Percentiles rank a stretch among this genome's conserved stretches.
These are phyloP conservation scores for Cosmia trapezina DNA, from an alignment of 2,888 invertebrate species.

Conservation along the genomic window DNA sequence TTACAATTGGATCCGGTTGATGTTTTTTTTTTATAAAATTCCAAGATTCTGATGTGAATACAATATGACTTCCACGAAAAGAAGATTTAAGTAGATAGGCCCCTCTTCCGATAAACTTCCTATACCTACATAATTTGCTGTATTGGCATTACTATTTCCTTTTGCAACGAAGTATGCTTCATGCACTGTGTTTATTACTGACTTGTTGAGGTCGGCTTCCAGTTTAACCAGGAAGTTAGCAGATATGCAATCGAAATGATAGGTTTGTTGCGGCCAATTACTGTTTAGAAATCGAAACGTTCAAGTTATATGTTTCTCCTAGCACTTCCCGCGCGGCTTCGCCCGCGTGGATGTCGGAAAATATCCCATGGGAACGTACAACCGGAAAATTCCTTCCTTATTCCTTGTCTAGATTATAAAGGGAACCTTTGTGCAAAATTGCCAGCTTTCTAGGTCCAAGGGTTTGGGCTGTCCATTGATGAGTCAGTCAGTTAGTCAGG, in stretches of 20 bases:
- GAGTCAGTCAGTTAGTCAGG: too few relatives aligned
- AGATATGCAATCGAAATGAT: constrained; percentile 47
- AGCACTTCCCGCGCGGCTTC: too few relatives aligned
- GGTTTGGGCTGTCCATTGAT: too few relatives aligned
- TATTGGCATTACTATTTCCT: constrained; percentile 18
- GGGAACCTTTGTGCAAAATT: too few relatives aligned
- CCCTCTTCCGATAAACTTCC: background rate
- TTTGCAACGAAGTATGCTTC: constrained; percentile 6
- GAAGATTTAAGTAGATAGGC: background rate
- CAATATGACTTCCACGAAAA: background rate
- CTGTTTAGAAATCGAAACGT: constrained; percentile 45
- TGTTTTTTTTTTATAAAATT: background rate
- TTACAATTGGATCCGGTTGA: background rate
- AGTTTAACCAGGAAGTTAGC: constrained; percentile 45
- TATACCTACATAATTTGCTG: background rate
- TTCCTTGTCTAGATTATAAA: too few relatives aligned
- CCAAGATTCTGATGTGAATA: background rate
- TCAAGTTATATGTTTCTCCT: constrained; percentile 27
- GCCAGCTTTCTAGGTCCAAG: too few relatives aligned
- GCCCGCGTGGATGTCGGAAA: too few relatives aligned
- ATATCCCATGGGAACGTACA: too few relatives aligned
- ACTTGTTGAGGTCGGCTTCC: constrained; percentile 27
- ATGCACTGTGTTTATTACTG: constrained; percentile 13
- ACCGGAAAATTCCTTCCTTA: too few relatives aligned
- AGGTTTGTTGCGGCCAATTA: constrained; percentile 42